These are phyloP conservation scores for Sebastiscus albofasciatus DNA, from an alignment of 2,797 vertebrate species.

Conservation along the genomic window DNA sequence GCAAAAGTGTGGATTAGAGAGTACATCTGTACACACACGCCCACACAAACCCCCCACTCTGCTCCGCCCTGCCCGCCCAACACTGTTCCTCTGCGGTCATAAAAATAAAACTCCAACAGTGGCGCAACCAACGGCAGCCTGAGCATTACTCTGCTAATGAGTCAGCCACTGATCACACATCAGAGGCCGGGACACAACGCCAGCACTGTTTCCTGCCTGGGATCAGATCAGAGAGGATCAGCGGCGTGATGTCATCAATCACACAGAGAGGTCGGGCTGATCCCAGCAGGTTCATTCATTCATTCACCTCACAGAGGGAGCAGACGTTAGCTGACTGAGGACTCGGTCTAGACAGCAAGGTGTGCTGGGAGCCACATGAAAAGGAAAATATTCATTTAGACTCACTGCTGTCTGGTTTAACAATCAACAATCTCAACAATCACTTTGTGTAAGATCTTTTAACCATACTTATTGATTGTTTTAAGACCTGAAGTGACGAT, in stretches of 20 bases:
- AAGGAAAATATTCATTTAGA: background rate
- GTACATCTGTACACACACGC: constrained; percentile 28
- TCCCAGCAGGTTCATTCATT: constrained; percentile 8
- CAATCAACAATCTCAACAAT: background rate
- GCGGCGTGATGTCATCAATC: constrained; percentile 54
- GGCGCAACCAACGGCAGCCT: constrained; percentile 44
- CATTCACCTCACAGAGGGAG: background rate
- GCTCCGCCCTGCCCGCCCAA: background rate
- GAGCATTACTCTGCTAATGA: constrained; percentile 48
- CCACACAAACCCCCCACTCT: constrained; percentile 19
- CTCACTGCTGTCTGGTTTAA: background rate
- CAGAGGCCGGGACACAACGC: constrained; percentile 44
- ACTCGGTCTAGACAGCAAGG: constrained; percentile 29
- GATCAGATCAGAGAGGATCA: constrained; percentile 61
- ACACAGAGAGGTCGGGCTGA: constrained; percentile 15
- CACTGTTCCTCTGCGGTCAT: constrained; percentile 3
- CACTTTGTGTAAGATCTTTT: background rate
- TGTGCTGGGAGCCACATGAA: constrained; percentile 8
- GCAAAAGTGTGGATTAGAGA: constrained; percentile 53
- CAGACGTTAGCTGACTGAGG: background rate
- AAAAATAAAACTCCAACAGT: constrained; percentile 50
- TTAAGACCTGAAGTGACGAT: background rate
- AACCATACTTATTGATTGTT: background rate
- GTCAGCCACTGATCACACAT: constrained; percentile 65
- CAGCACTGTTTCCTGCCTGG: constrained; percentile 48